Evolutionary conservation across 2,888 invertebrate genomes (phyloP).

Genomic region (Eristalis intricaria): DNA sequence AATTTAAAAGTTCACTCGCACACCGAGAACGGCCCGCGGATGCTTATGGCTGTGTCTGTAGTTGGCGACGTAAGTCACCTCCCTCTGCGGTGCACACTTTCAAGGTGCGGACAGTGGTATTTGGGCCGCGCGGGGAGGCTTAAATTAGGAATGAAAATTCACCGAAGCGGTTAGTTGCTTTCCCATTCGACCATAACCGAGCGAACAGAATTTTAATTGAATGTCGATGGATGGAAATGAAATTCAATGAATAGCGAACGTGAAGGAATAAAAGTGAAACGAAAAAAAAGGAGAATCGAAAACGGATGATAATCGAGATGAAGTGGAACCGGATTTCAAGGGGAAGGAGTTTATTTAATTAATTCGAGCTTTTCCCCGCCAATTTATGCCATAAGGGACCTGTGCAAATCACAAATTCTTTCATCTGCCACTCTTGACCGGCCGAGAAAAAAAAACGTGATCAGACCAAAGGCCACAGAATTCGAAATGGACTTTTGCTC

Average conservation of each 20-base stretch:
- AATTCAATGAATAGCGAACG: slow-evolving; percentile 41
- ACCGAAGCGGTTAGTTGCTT: slow-evolving; percentile 70
- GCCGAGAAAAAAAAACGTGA: background rate
- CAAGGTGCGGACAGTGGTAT: slow-evolving; percentile 25
- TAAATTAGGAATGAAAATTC: slow-evolving; percentile 60
- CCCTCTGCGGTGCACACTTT: slow-evolving; percentile 32
- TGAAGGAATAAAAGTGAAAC: background rate
- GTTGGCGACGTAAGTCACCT: slow-evolving; percentile 10
- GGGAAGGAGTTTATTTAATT: slow-evolving; percentile 36
- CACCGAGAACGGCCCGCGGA: background rate
- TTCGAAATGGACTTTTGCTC: background rate
- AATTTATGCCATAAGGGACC: background rate
- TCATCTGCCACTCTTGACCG: background rate
- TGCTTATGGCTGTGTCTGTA: background rate
- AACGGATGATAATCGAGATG: slow-evolving; percentile 30
- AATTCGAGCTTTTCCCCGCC: background rate
- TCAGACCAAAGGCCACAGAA: background rate
- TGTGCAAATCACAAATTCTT: background rate
- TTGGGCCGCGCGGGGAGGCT: slow-evolving; percentile 1
- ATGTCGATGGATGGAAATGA: slow-evolving; percentile 51
- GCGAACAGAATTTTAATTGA: slow-evolving; percentile 69
- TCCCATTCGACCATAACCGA: slow-evolving; percentile 68
- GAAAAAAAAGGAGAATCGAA: slow-evolving; percentile 9
- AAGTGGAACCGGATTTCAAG: slow-evolving; percentile 29
- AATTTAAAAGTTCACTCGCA: slow-evolving; percentile 46